Conservation (phyloP, 2,113 vertebrate species). For the Trematocara variabile region DNA sequence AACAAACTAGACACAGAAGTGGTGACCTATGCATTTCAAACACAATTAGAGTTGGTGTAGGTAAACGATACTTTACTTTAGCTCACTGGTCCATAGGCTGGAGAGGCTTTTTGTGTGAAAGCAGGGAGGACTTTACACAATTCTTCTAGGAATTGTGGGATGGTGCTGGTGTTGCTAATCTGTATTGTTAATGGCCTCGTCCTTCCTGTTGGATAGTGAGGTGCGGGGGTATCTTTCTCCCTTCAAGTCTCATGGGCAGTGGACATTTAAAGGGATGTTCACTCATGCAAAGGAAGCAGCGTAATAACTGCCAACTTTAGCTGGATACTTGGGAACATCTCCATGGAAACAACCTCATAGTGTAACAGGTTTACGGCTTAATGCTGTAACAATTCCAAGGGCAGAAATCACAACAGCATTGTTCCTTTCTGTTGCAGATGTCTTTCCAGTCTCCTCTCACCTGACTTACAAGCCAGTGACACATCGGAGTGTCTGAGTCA, state of each 20-base stretch:
- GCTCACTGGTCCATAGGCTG: neutral
- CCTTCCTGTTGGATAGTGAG: conserved; percentile 41
- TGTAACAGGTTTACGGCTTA: neutral
- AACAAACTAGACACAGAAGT: neutral
- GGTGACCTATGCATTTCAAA: conserved; percentile 25
- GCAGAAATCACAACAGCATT: neutral
- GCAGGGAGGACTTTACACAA: neutral
- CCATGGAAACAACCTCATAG: conserved; percentile 38
- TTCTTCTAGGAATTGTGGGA: conserved; percentile 33
- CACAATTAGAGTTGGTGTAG: neutral
- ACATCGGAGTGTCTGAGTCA: neutral
- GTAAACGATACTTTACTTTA: neutral
- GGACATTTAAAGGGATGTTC: conserved; percentile 12
- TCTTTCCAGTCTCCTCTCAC: neutral
- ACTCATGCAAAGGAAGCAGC: conserved; percentile 6
- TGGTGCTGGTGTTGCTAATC: conserved; percentile 24
- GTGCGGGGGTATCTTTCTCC: conserved; percentile 10
- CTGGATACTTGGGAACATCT: neutral
- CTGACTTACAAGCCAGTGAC: neutral
- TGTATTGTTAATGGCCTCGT: conserved; percentile 42
- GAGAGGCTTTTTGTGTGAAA: neutral
- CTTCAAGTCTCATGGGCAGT: conserved; percentile 2
- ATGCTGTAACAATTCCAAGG: neutral
- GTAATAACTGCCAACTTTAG: neutral
- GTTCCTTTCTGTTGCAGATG: neutral